Conservation (phyloP, 2,888 invertebrate species). For the Acrobasis consociella region DNA sequence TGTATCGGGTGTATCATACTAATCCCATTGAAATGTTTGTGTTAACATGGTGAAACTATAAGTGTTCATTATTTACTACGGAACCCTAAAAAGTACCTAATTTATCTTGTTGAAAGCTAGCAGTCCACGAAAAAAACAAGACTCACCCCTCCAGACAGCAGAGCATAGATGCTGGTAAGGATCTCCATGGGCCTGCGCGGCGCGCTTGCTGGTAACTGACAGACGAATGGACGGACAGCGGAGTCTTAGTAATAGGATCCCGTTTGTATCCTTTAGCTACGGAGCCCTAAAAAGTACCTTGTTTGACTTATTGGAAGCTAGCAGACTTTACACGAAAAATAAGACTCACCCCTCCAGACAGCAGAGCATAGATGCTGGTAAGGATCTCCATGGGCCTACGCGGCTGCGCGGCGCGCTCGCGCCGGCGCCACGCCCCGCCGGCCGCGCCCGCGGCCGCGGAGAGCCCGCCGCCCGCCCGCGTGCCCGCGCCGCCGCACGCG, state of each 20-base stretch:
- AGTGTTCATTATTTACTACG: too few species aligned
- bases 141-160: slow-evolving; percentile 77
- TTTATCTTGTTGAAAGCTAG: too few species aligned
- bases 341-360: slow-evolving; percentile 72
- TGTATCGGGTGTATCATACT: too few species aligned
- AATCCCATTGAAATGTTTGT: too few species aligned
- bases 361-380: slow-evolving; percentile 79
- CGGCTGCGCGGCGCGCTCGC: slow-evolving; percentile 72
- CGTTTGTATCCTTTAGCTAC: too few species aligned
- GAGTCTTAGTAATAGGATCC: too few species aligned
- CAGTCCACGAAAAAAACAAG: background rate
- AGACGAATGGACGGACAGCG: too few species aligned
- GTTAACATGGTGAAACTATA: too few species aligned
- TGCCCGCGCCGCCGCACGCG: slow-evolving; percentile 39
- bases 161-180: slow-evolving; percentile 79
- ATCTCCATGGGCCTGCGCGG: slow-evolving; percentile 80
- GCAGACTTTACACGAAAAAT: background rate
- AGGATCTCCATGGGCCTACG: slow-evolving; percentile 81
- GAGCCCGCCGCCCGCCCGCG: slow-evolving; percentile 51
- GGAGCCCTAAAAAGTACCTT: too few species aligned
- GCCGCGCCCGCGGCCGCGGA: slow-evolving; percentile 52
- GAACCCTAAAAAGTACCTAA: too few species aligned
- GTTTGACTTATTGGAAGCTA: too few species aligned
- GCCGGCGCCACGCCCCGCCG: slow-evolving; percentile 71
- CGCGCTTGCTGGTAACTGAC: too few species aligned